Conservation (phyloP, 2,888 invertebrate genomes). For the Sinelater perroti region DNA sequence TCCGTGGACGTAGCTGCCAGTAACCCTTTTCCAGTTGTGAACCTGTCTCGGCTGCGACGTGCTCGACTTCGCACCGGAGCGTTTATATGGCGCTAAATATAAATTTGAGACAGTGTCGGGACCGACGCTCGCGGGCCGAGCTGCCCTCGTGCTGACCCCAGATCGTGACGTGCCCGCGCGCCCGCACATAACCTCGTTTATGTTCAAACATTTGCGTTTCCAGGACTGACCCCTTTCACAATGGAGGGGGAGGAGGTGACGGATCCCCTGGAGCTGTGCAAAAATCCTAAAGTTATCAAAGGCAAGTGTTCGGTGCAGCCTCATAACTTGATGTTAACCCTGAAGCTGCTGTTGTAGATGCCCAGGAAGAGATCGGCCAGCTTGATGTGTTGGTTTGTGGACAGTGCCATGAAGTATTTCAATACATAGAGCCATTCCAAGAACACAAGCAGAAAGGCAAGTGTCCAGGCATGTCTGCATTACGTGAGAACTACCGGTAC, state of each 20-base stretch:
- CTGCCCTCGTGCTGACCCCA: too few species aligned
- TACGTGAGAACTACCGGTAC: slow-evolving; percentile 70
- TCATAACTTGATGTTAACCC: too few species aligned
- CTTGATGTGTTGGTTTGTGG: slow-evolving; percentile 85
- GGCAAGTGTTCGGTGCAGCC: too few species aligned
- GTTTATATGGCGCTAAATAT: slow-evolving; percentile 44
- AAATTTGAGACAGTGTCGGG: slow-evolving; percentile 31
- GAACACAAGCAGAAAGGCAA: slow-evolving; percentile 72
- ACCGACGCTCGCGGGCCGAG: too few species aligned
- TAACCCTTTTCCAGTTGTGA: too few species aligned
- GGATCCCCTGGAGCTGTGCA: slow-evolving; percentile 44
- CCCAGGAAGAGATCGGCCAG: slow-evolving; percentile 78
- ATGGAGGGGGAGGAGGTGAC: slow-evolving; percentile 38
- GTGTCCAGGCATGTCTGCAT: slow-evolving; percentile 70
- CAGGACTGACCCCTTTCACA: too few species aligned
- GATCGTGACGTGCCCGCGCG: too few species aligned
- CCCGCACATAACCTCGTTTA: slow-evolving; percentile 17
- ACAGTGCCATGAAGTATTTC: slow-evolving; percentile 81
- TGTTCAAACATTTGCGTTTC: neutral
- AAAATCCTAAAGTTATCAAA: slow-evolving; percentile 47
- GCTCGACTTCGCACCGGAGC: slow-evolving; percentile 33
- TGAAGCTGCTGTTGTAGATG: slow-evolving; percentile 68
- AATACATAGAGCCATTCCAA: slow-evolving; percentile 81
- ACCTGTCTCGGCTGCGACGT: slow-evolving; percentile 28
- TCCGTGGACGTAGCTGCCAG: too few species aligned